These are phyloP conservation scores for Lycocerus yunnanus DNA, from an alignment of 2,888 invertebrate species.

Conservation along the genomic window DNA sequence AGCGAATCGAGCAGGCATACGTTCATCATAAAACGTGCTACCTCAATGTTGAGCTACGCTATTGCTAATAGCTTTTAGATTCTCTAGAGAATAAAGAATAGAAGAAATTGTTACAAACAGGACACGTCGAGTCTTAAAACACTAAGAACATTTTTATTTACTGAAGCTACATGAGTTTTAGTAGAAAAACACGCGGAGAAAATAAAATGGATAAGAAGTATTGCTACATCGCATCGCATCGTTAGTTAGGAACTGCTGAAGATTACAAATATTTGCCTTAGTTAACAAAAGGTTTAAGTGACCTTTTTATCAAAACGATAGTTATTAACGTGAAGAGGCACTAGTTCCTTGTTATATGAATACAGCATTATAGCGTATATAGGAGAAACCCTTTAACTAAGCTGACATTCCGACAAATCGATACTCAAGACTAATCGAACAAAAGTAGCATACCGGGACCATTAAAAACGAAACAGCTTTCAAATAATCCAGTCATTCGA, in stretches of 20 bases:
- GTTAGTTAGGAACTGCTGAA: background rate
- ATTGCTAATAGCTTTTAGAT: constrained; percentile 14
- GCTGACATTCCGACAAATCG: constrained; percentile 35
- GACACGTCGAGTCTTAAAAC: constrained; percentile 9
- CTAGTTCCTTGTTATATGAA: background rate
- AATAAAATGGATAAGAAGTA: background rate
- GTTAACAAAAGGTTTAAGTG: background rate
- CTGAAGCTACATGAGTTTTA: background rate
- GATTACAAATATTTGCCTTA: background rate
- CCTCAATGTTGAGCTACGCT: constrained; percentile 12
- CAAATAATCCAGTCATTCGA: constrained; percentile 30
- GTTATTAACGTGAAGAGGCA: background rate
- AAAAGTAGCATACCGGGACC: constrained; percentile 32
- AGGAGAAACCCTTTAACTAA: constrained; percentile 32
- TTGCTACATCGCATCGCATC: background rate
- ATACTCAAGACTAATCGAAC: constrained; percentile 33
- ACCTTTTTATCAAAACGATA: background rate
- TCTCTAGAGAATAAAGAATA: constrained; percentile 15
- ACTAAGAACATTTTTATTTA: constrained; percentile 8
- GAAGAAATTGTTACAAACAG: constrained; percentile 18
- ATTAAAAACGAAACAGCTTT: constrained; percentile 34
- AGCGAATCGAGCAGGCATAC: constrained; percentile 33
- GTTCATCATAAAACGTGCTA: constrained; percentile 33
- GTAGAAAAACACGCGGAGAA: background rate
- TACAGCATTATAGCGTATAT: constrained; percentile 9